Base-by-base conservation (phyloP, 2,113 vertebrate species). In the Bombycilla garrulus region DNA sequence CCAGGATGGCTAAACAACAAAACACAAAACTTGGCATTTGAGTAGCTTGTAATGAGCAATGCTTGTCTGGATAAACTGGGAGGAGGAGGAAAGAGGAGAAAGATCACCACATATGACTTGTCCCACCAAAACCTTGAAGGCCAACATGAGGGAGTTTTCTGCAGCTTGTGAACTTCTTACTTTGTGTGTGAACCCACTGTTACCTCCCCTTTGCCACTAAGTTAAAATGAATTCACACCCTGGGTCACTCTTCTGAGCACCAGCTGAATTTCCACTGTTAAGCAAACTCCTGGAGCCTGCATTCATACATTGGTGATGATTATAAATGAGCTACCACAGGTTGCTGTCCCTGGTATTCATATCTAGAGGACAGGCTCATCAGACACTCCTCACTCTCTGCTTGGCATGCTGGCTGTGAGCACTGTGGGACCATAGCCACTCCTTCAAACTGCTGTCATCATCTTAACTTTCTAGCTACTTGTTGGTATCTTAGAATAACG, bases 1-100 rank as follows among this genome's bases (percentile, higher is more conserved):
- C 85, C 86, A 69, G 67, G 53, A 76, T 61, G 45, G 65, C 53
- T 72, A 72, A 90, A 96, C 29, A 91, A 67, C 17, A 79, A 64
- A 94, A 90, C 18, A 61, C 17, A 42, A 82, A 80, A 82, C 6
- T 38, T 69, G 50, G 44, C 40, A 81, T 53, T 82, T 87, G n/a
- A 81, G 67, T 44, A 90, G 16, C 36, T 58, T 66, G 14, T 77
- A 67, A 80, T 17, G 25, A 77, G 22, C 35, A 72, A 18, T n/a
- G 42, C 22, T 71, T 77, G 42, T 69, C 67, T 83, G 76, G 66
- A 82, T 69, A 93, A 76, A 90, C 25, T 47, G 20, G 45, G 23
- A 72, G 5, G 1, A 12, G 9, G 13, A 62, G 20, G 22, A 45
- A 15, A 47, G 11, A 8, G 33, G 7, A 53, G n/a, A 17, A 84